These are phyloP conservation scores for Mercenaria mercenaria DNA, from an alignment of 1,140 invertebrate species.

Conservation along the genomic window DNA sequence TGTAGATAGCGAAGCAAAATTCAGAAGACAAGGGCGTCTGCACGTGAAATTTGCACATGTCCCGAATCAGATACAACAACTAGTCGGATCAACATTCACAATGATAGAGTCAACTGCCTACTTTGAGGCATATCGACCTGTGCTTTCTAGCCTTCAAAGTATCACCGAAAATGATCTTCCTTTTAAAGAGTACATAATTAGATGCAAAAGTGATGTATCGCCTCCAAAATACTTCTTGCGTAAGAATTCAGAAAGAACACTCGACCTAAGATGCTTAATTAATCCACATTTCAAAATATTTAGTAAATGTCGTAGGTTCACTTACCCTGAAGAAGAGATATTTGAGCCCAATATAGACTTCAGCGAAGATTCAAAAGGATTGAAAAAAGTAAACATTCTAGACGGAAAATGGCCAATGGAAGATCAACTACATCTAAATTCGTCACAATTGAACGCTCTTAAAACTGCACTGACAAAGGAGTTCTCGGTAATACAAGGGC, in stretches of 20 bases:
- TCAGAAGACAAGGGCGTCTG: slow-evolving; percentile 50
- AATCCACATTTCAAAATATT: slow-evolving; percentile 41
- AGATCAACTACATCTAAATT: slow-evolving; percentile 81
- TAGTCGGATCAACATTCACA: slow-evolving; percentile 63
- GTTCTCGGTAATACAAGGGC: slow-evolving; percentile 90
- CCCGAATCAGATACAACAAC: background rate
- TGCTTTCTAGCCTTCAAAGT: slow-evolving; percentile 83
- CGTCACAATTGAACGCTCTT: slow-evolving; percentile 86
- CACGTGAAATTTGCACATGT: slow-evolving; percentile 83
- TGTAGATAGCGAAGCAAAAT: slow-evolving; percentile 86
- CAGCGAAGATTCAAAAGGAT: slow-evolving; percentile 14
- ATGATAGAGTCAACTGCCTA: slow-evolving; percentile 86
- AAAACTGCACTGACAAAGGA: slow-evolving; percentile 85
- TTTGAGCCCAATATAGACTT: slow-evolving; percentile 19
- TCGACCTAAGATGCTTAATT: slow-evolving; percentile 66
- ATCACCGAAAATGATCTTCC: slow-evolving; percentile 81
- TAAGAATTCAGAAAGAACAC: background rate
- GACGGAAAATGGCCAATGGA: slow-evolving; percentile 76
- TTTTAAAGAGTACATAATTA: slow-evolving; percentile 80
- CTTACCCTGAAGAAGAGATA: background rate
- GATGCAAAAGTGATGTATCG: slow-evolving; percentile 67
- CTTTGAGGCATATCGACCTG: slow-evolving; percentile 86
- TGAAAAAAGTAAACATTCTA: slow-evolving; percentile 1
- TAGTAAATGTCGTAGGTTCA: slow-evolving; percentile 43
- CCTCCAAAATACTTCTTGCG: slow-evolving; percentile 73